Conservation (phyloP, 2,113 vertebrate species). For the Tiliqua scincoides region DNA sequence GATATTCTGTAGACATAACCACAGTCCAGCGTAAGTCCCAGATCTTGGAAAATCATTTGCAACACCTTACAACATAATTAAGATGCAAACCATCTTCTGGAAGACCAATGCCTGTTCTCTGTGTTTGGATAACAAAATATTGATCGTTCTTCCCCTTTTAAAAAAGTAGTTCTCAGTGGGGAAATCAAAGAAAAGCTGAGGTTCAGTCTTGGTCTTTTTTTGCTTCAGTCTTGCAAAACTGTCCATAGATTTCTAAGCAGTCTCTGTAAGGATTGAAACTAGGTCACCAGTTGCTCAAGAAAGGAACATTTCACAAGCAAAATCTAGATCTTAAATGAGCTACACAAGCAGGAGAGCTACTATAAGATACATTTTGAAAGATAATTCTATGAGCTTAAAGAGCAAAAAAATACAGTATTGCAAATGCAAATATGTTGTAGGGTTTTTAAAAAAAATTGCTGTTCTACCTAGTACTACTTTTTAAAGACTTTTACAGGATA, state of each 20-base stretch:
- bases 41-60: not conserved
- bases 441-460: too few relatives aligned
- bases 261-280: constrained; percentile 66
- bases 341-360: not conserved
- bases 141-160: not conserved
- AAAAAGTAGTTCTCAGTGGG: not conserved
- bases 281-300: not conserved
- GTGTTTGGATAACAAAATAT: not conserved
- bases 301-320: not conserved
- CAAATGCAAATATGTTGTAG: too few relatives aligned
- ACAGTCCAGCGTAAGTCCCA: constrained; percentile 35
- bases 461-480: too few relatives aligned
- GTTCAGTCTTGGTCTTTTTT: constrained; percentile 57
- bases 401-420: not conserved
- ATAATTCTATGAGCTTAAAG: too few relatives aligned
- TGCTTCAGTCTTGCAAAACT: constrained; percentile 72
- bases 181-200: constrained; percentile 19
- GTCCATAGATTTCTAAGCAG: constrained; percentile 78
- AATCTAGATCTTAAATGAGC: not conserved
- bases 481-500: too few relatives aligned
- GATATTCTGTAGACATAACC: constrained; percentile 9
- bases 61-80: constrained; percentile 25
- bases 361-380: too few relatives aligned
- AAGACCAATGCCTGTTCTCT: constrained; percentile 24
- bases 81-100: not conserved